Base-by-base conservation (phyloP, 1,140 invertebrate genomes). In the Atta cephalotes region DNA sequence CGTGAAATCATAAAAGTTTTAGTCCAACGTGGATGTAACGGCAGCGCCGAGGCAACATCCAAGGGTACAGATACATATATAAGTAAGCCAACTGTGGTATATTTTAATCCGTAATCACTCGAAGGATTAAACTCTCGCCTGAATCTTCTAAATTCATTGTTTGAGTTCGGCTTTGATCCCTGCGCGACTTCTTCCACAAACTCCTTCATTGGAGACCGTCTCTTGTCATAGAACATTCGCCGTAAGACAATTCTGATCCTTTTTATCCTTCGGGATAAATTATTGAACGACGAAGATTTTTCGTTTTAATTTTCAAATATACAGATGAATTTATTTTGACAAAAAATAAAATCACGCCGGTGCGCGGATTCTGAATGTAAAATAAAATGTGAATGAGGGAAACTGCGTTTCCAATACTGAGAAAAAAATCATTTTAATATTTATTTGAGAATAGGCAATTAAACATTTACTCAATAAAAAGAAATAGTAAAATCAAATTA, bases 1-100 rank as follows among this genome's bases (percentile, higher is more conserved):
- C 70, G 80, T 84, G 70, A 84, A 84, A 84, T 84, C 56, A 84
- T 84, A 84, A 84, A 84, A 84, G 80, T 84, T 84, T 84, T 53
- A 84, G 56, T 49, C 63, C 56, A 39, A 21, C 14, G 28, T 49
- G 35, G 70, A 31, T 62, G 70, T 74, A 62, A 84, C 31, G 39
- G 56, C 39, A n/a, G 70, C 31, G 28, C n/a, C 35, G 21, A 14
- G 31, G 49, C 31, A 4, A 31, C n/a, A 80, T 18, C 16, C 78
- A n/a, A 63, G 21, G 4, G 49, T 5, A 25, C 31, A 21, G 49
- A 49, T 12, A n/a, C 25, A 25, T 25, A 35, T 71, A 71, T 45
- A 62, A 39, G 68, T 39, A 18, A 62, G 53, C 25, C 49, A 45
- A 71, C 56, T 58, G 39, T 14, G 45, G 80, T 84, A 51, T 84